Evolutionary conservation across 2,113 vertebrate genomes (phyloP), one percentile per base, ranked within the genome.

Genomic region (Otis tarda): DNA sequence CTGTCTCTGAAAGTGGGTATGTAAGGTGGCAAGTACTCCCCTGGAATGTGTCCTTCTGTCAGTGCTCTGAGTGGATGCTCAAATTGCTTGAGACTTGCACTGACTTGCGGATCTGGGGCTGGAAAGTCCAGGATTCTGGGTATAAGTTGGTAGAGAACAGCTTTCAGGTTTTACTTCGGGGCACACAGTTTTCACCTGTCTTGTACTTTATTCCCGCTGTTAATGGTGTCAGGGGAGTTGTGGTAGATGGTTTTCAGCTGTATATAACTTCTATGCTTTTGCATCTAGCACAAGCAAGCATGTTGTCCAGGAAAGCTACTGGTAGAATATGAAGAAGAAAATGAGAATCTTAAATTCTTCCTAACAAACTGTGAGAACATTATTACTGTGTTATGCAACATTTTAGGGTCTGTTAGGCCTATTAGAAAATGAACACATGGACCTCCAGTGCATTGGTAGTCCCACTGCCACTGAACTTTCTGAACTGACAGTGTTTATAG

Each of bases 261-360:
- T 55, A 41, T 45, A 8, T 67, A 27, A 52, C 41, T 60, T 81
- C 14, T n/a, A 18, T 31, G 33, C 30, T 30, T 81, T 55, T 24
- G 49, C 5, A 21, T 85, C 55, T 65, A 77, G n/a, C 16, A 39
- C 16, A 63, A 73, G 52, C 8, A 61, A 64, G 9, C 2, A 1
- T 69, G 27, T 83, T 65, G 35, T 27, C 12, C 11, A 63, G 59
- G n/a, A 70, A 70, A 96, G 31, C 59, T 93, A 49, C 27, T 45
- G n/a, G 27, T 59, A 35, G 7, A 63, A n/a, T 25, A 6, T 49
- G 16, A 83, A 69, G 53, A 61, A 60, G 57, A 73, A 90, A 89
- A 94, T 71, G 14, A 89, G 57, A 88, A 68, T 65, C 88, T 61
- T 83, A 76, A 93, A 74, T 93, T 87, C 65, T 89, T 75, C 16